Evolutionary conservation across 2,113 vertebrate species (phyloP).

Genomic region (Lampris incognitus): DNA sequence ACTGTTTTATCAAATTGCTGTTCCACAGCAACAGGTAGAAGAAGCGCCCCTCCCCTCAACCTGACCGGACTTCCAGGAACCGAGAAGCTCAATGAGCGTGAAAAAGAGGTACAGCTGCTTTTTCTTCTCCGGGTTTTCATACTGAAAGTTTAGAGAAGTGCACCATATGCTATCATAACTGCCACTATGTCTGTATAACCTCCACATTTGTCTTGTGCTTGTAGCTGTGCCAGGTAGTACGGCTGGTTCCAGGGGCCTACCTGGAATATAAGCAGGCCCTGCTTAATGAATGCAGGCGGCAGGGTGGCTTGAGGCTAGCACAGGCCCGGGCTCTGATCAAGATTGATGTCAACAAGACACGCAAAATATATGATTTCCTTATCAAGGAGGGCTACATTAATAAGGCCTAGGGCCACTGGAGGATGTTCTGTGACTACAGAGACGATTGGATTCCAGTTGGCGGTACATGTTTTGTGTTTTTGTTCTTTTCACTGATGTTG

Average conservation of each 20-base stretch:
- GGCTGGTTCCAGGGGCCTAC: constrained; percentile 97
- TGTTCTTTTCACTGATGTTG: constrained; percentile 16
- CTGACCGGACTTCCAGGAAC: constrained; percentile 96
- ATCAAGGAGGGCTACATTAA: constrained; percentile 97
- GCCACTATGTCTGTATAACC: not conserved
- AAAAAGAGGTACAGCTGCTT: constrained; percentile 91
- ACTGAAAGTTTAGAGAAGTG: not conserved
- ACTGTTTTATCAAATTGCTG: constrained; percentile 28
- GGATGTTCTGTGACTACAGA: not conserved
- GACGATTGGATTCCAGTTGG: constrained; percentile 12
- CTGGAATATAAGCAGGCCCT: constrained; percentile 98
- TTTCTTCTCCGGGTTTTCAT: not conserved
- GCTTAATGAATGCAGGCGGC: constrained; percentile 94
- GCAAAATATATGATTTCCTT: constrained; percentile 99
- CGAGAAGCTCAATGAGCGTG: constrained; percentile 96
- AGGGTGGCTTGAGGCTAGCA: constrained; percentile 94
- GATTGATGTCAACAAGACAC: constrained; percentile 99
- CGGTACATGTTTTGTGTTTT: not conserved
- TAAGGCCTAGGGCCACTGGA: constrained; percentile 83
- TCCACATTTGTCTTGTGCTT: constrained; percentile 19
- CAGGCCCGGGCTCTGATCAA: constrained; percentile 98
- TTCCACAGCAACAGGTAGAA: constrained; percentile 84
- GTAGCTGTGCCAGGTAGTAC: constrained; percentile 97
- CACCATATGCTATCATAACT: constrained; percentile 3
- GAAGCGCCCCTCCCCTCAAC: constrained; percentile 95